Evolutionary conservation across 2,113 vertebrate species (phyloP), one percentile per base, ranked within the genome.

Genomic region (Cygnus atratus): DNA sequence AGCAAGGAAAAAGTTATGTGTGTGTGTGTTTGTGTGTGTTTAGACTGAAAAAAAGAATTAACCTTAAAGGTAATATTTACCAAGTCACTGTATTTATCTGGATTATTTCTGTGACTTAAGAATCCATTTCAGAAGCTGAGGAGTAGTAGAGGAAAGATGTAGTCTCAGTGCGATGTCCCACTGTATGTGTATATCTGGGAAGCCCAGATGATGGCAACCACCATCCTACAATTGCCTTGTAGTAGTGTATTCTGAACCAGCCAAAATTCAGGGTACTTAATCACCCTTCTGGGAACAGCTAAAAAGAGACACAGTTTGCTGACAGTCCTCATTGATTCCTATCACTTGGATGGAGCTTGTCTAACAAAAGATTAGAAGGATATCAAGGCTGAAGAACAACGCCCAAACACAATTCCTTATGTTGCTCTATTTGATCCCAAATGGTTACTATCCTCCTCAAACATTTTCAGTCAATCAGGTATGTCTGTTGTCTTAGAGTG

Each of bases 1-100:
- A 5, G 2, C 5, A 18, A 63, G 22, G 19, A 54, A 61, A 61
- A 61, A 66, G 4, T 9, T 11, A 41, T 48, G 37, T 4, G 4
- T 20, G 20, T n/a, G n/a, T n/a, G n/a, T n/a, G n/a, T n/a, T n/a
- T 44, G 5, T 12, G 6, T 6, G 1, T 25, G 4, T 17, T 14
- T 43, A 50, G 35, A 24, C 1, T 35, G 13, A 33, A 48, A 67
- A 67, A 50, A 59, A 48, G 15, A 66, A 25, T 2, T 4, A 65
- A 17, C 11, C 61, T 77, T 24, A 25, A 44, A 33, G 18, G 7
- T 20, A 52, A 33, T 24, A 29, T 57, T 93, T 68, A 50, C 31
- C 4, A n/a, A 43, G 22, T 14, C 13, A 3, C 2, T 66, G 37
- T 66, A 28, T 48, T 82, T 4, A 55, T 25, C 25, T 54, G 24